phyloP scores from a whole-genome alignment of 2,113 vertebrate species.

The Aegotheles bennettii region DNA sequence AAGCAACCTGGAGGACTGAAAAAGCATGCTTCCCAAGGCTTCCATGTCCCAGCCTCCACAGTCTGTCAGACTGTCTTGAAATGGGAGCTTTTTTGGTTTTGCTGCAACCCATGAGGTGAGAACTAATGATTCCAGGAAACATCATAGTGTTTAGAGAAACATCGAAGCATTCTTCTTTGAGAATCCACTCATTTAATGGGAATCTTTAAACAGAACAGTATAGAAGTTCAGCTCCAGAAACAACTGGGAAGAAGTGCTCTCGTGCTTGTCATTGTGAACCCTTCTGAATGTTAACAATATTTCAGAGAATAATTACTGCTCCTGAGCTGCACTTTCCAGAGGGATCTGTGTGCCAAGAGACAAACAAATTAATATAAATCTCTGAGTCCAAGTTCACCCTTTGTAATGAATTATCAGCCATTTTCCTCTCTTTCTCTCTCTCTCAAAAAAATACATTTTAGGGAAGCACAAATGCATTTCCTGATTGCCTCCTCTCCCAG shows the following conservation, averaged over 20 bases:
- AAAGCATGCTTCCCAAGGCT: not conserved
- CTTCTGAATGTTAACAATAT: not conserved
- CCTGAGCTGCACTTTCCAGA: not conserved
- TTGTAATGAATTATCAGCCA: not conserved
- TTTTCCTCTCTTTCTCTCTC: not conserved
- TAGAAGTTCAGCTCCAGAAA: not conserved
- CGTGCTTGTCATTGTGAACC: not conserved
- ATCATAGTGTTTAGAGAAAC: not conserved
- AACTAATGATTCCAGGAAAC: not conserved
- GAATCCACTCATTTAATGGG: not conserved
- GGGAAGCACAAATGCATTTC: not conserved
- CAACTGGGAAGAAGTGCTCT: not conserved
- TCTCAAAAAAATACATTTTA: not conserved
- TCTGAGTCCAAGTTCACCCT: not conserved
- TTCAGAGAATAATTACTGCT: not conserved
- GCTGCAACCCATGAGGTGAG: not conserved
- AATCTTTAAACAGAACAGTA: not conserved
- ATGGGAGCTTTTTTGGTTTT: not conserved
- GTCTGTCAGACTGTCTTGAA: not conserved
- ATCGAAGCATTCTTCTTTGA: not conserved
- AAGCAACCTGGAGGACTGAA: not conserved
- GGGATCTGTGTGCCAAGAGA: not conserved
- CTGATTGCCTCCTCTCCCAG: not conserved
- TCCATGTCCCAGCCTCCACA: not conserved
- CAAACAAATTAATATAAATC: not conserved